Percentiles rank a stretch among this genome's conserved stretches.
phyloP scores from a whole-genome alignment of 1,140 invertebrate species.

The Camponotus pennsylvanicus region DNA sequence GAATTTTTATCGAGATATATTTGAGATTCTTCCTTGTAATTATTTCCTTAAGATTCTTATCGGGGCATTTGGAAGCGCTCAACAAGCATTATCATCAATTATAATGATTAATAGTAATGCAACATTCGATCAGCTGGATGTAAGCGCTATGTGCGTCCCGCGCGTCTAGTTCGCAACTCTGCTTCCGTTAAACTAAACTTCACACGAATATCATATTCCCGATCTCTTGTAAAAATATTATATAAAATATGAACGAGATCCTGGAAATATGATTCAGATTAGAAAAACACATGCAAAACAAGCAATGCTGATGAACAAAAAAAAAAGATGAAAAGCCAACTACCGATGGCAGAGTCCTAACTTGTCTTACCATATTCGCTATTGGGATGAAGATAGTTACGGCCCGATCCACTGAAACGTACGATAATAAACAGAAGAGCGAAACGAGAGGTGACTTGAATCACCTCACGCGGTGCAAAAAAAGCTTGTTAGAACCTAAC shows the following conservation, averaged over 20 bases:
- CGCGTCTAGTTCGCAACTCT: conserved; percentile 10
- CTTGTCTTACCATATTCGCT: conserved; percentile 86
- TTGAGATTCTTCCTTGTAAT: too few relatives aligned
- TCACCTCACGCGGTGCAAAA: conserved; percentile 26
- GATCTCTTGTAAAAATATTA: background rate
- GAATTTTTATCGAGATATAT: too few relatives aligned
- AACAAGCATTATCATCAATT: conserved; percentile 43
- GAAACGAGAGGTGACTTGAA: conserved; percentile 59
- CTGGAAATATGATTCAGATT: background rate
- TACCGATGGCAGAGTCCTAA: conserved; percentile 73
- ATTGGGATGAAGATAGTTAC: conserved; percentile 87
- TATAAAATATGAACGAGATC: background rate
- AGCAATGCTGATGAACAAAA: conserved; percentile 60
- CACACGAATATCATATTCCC: background rate
- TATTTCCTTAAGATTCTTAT: background rate
- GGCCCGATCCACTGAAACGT: conserved; percentile 87
- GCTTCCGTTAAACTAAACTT: conserved; percentile 22
- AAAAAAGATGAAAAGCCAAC: conserved; percentile 68
- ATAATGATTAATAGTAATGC: conserved; percentile 41
- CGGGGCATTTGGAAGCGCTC: conserved; percentile 29
- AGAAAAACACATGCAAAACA: conserved; percentile 65
- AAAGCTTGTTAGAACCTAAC: background rate
- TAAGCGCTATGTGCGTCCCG: conserved; percentile 19
- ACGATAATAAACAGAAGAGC: conserved; percentile 84
- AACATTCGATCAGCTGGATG: conserved; percentile 51